These are phyloP conservation scores for Eupithecia centaureata DNA, from an alignment of 2,888 invertebrate species.

Conservation along the genomic window DNA sequence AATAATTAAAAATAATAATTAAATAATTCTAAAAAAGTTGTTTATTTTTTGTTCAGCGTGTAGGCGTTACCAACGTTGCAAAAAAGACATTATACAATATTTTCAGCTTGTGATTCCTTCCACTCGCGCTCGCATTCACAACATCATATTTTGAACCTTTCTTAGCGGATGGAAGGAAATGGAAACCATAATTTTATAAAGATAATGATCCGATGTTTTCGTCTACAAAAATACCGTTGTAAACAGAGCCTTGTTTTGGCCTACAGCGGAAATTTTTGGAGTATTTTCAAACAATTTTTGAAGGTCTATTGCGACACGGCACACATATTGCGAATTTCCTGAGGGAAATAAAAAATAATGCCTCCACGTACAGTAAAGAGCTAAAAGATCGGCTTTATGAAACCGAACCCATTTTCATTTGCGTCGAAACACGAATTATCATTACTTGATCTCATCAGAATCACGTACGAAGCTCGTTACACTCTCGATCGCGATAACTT, in stretches of 20 bases:
- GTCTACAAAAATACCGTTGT: background rate
- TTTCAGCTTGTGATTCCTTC: background rate
- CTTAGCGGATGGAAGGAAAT: slow-evolving; percentile 8
- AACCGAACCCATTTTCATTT: slow-evolving; percentile 29
- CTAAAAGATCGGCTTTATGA: slow-evolving; percentile 28
- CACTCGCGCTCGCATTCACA: background rate
- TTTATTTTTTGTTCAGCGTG: background rate
- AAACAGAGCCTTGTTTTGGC: background rate
- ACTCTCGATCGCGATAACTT: slow-evolving; percentile 1
- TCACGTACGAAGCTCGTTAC: slow-evolving; percentile 3
- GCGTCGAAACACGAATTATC: slow-evolving; percentile 12
- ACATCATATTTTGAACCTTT: slow-evolving; percentile 5
- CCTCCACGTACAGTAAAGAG: slow-evolving; percentile 36
- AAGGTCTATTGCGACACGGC: slow-evolving; percentile 38
- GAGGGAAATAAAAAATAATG: slow-evolving; percentile 46
- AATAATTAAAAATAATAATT: too few species aligned
- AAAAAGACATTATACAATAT: background rate
- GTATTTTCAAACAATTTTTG: slow-evolving; percentile 35
- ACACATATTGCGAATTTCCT: slow-evolving; percentile 45
- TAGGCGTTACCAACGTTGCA: background rate
- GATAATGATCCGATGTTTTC: slow-evolving; percentile 9
- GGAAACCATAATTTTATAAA: slow-evolving; percentile 7
- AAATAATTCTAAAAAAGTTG: background rate
- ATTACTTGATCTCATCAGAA: slow-evolving; percentile 9
- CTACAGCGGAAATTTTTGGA: slow-evolving; percentile 16